These are phyloP conservation scores for Meandrusa payeni DNA, from an alignment of 2,888 invertebrate genomes.

Conservation along the genomic window DNA sequence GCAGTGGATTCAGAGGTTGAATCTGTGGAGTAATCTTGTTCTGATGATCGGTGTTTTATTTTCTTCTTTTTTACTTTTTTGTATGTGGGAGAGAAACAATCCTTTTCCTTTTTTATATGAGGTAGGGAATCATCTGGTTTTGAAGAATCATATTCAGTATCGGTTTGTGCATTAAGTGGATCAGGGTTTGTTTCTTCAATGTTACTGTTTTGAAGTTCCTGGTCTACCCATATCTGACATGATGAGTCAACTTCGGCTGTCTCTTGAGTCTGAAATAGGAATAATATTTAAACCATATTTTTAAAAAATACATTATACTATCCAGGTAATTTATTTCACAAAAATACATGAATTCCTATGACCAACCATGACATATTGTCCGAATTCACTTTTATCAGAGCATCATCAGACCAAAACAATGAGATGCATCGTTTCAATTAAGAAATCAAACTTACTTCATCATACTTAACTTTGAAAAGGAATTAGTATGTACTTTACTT, in stretches of 20 bases:
- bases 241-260: conserved; percentile 52
- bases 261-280: conserved; percentile 43
- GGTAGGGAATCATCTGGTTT: conserved; percentile 33
- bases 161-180: conserved; percentile 47
- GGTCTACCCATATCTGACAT: conserved; percentile 52
- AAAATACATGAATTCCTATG: too few species aligned
- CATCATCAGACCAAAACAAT: too few species aligned
- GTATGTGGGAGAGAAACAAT: conserved; percentile 30
- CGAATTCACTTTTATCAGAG: too few species aligned
- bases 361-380: too few species aligned
- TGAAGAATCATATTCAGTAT: conserved; percentile 47
- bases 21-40: conserved; percentile 39
- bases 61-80: conserved; percentile 55
- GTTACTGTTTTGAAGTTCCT: conserved; percentile 40
- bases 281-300: conserved; percentile 7
- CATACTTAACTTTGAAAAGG: too few species aligned
- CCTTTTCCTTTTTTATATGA: conserved; percentile 39
- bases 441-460: too few species aligned
- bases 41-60: conserved; percentile 37
- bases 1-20: conserved; percentile 34
- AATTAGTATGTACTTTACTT: too few species aligned
- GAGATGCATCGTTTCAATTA: too few species aligned
- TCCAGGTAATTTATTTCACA: too few species aligned
- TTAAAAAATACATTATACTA: conserved; percentile 15
- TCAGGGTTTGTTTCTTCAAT: conserved; percentile 48